Evolutionary conservation across 2,113 vertebrate genomes (phyloP).

Genomic region (Numida meleagris): DNA sequence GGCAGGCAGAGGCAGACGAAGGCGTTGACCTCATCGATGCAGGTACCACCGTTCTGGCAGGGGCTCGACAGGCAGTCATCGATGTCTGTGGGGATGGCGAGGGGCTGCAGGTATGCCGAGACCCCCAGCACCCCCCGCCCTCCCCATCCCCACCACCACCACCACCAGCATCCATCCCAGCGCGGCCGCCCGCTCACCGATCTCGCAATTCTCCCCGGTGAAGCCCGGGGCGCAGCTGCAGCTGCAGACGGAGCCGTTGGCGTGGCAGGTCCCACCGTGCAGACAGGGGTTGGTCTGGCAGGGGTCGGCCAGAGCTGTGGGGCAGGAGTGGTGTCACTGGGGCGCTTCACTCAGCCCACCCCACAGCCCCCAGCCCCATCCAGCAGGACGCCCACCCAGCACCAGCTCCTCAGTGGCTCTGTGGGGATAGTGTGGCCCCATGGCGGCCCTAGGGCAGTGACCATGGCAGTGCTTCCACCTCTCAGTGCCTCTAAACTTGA

Average conservation of each 20-base stretch:
- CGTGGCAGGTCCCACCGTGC: slow-evolving; percentile 89
- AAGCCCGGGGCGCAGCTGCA: slow-evolving; percentile 91
- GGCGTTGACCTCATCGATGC: slow-evolving; percentile 91
- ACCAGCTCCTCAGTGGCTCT: neutral
- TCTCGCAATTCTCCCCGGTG: slow-evolving; percentile 95
- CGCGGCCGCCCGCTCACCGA: slow-evolving; percentile 78
- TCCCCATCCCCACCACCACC: neutral
- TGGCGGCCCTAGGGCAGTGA: accelerated
- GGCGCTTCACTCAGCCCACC: neutral
- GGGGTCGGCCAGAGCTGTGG: slow-evolving; percentile 80
- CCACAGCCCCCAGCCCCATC: neutral
- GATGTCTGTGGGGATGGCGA: slow-evolving; percentile 61
- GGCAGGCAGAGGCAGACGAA: slow-evolving; percentile 94
- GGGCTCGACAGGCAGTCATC: slow-evolving; percentile 80
- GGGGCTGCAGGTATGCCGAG: accelerated
- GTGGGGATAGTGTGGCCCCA: accelerated
- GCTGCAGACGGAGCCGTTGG: slow-evolving; percentile 86
- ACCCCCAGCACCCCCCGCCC: accelerated
- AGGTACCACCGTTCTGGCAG: slow-evolving; percentile 95
- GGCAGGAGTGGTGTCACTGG: accelerated
- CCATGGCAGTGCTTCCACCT: accelerated
- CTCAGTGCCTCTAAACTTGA: neutral
- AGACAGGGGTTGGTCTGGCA: slow-evolving; percentile 93
- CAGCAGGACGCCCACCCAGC: neutral
- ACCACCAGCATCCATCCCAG: neutral